Conservation (phyloP, 2,888 invertebrate genomes). For the Agelastica alni region DNA sequence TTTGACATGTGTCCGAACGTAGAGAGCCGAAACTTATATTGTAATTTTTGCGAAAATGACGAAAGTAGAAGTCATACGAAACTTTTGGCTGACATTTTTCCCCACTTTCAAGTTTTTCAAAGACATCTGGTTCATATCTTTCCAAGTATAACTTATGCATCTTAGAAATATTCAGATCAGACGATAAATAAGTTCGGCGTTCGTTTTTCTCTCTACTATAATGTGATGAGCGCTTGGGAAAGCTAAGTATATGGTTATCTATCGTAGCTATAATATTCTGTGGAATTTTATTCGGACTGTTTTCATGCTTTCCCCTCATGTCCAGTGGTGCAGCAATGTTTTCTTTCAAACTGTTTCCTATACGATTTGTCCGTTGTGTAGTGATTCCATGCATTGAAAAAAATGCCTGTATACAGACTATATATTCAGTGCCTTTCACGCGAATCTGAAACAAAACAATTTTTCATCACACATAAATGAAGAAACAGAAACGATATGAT, state of each 20-base stretch:
- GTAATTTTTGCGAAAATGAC: no score
- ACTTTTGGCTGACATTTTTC: slow-evolving; percentile 16
- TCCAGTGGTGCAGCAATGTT: no score
- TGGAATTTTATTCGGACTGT: no score
- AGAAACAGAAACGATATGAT: background rate
- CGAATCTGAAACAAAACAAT: slow-evolving; percentile 11
- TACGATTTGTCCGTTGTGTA: slow-evolving; percentile 3
- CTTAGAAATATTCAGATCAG: slow-evolving; percentile 10
- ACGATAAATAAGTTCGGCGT: background rate
- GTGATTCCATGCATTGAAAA: slow-evolving; percentile 11
- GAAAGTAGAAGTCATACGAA: slow-evolving; percentile 26
- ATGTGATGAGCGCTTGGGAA: slow-evolving; percentile 5
- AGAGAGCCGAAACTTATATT: no score
- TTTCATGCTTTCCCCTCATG: no score
- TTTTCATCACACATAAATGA: background rate
- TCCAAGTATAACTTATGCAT: slow-evolving; percentile 13
- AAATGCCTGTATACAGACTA: slow-evolving; percentile 5
- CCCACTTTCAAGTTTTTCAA: background rate
- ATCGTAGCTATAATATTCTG: background rate
- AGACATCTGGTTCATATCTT: slow-evolving; percentile 7
- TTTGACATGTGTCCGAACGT: slow-evolving; percentile 30
- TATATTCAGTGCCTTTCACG: slow-evolving; percentile 1
- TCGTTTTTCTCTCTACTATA: slow-evolving; percentile 10
- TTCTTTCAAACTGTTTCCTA: background rate
- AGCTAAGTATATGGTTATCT: background rate